Evolutionary conservation across 2,888 invertebrate genomes (phyloP).

Genomic region (Agonopterix subpropinquella): DNA sequence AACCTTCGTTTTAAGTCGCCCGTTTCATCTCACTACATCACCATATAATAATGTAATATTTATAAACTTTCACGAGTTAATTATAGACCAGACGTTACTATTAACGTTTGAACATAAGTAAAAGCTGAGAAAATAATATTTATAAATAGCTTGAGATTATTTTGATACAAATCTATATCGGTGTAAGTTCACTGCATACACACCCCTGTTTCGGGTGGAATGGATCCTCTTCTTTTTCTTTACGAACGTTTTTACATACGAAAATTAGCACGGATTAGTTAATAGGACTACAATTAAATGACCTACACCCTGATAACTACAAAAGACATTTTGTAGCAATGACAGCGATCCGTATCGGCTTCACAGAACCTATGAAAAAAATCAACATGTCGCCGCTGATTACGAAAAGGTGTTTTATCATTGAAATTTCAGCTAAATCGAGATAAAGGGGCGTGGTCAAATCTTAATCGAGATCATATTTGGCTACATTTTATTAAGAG

Average conservation of each 20-base stretch:
- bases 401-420: slow-evolving; percentile 61
- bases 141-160: slow-evolving; percentile 76
- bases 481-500: not conserved
- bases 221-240: slow-evolving; percentile 65
- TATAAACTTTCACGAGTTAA: slow-evolving; percentile 73
- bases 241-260: slow-evolving; percentile 53
- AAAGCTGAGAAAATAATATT: slow-evolving; percentile 76
- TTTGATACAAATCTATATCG: slow-evolving; percentile 74
- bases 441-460: slow-evolving; percentile 48
- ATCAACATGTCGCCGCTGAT: slow-evolving; percentile 73
- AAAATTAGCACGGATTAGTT: slow-evolving; percentile 65
- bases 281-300: slow-evolving; percentile 66
- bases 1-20: slow-evolving; percentile 63
- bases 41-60: slow-evolving; percentile 70
- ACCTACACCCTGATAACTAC: slow-evolving; percentile 75
- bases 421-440: slow-evolving; percentile 51
- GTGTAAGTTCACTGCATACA: slow-evolving; percentile 69
- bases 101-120: slow-evolving; percentile 75
- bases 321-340: slow-evolving; percentile 75
- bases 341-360: slow-evolving; percentile 75
- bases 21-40: slow-evolving; percentile 56
- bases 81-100: slow-evolving; percentile 74
- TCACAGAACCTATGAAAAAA: slow-evolving; percentile 73
- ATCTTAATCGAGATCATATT: slow-evolving; percentile 36
- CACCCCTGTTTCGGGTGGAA: slow-evolving; percentile 71